Base-by-base conservation (phyloP, 1,140 invertebrate species). In the Drosophila rufa region DNA sequence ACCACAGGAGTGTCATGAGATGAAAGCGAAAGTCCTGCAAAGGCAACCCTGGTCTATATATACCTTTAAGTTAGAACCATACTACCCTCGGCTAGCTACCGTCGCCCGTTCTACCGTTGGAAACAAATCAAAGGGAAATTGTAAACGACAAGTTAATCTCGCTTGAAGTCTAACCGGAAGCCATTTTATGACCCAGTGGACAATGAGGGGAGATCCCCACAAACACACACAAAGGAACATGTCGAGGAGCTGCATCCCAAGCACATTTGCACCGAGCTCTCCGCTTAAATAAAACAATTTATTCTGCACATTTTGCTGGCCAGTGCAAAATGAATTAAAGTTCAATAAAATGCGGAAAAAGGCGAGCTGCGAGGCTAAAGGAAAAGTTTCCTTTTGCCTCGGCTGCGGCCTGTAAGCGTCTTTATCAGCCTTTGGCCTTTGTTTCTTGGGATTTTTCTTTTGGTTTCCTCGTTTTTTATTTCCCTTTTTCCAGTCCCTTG, bases 91-190 rank as follows among this genome's bases (percentile, higher is more conserved):
- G 47, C 55, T 36, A 33, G 45, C 45, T 22, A 60, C 40, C 19
- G 47, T 42, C 19, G 50, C 66, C 66, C 51, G 0, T 15, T 14
- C n/a, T 40, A 36, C 47, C 30, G 40, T 14, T 73, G 66, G 82
- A 79, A 90, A 83, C 91, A 92, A 92, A 92, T 92, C 91, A 92
- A 91, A 91, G 84, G 82, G 87, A 92, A 92, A 92, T 92, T 91
- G 91, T 81, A 90, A 92, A 92, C 91, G 91, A 91, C 87, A 92
- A 90, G 91, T 92, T 92, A 92, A 92, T 92, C 91, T 90, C 62
- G 82, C 91, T 91, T 92, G 74, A 92, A 92, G 91, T 89, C 89
- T 86, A 91, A 82, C 91, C 91, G 79, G 86, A 92, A 91, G 91
- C 83, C 80, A 91, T 92, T 92, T 91, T 91, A 92, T 92, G 80